Evolutionary conservation across 2,888 invertebrate genomes (phyloP).

Genomic region (Gandaritis pyraliata): DNA sequence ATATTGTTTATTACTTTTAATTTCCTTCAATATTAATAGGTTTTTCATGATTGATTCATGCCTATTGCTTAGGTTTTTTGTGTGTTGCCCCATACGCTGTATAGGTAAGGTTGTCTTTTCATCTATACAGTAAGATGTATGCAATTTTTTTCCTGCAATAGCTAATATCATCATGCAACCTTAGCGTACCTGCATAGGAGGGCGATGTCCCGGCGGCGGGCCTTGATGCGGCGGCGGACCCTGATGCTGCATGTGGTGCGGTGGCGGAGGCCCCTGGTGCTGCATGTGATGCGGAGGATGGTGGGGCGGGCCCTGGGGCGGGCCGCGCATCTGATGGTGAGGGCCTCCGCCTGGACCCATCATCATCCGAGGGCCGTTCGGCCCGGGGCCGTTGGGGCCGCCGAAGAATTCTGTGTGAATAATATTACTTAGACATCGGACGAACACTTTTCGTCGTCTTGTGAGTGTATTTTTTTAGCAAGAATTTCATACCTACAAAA

Average conservation of each 20-base stretch:
- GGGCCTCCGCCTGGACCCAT: constrained; percentile 58
- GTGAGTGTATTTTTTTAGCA: no score
- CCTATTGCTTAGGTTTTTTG: no score
- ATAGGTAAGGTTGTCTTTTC: no score
- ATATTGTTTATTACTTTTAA: constrained; percentile 58
- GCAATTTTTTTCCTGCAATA: no score
- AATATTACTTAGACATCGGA: neutral
- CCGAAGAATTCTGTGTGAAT: constrained; percentile 72
- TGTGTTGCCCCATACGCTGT: no score
- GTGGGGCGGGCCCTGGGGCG: constrained; percentile 73
- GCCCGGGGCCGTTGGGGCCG: constrained; percentile 77
- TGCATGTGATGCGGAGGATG: constrained; percentile 74
- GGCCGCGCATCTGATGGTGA: constrained; percentile 74
- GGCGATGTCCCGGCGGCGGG: constrained; percentile 80
- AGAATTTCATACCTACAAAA: no score
- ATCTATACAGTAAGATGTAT: no score
- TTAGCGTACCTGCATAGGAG: constrained; percentile 81
- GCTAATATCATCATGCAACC: no score
- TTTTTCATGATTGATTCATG: no score
- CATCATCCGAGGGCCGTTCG: constrained; percentile 73
- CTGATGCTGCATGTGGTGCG: constrained; percentile 73
- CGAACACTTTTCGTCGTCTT: no score
- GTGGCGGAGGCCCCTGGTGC: constrained; percentile 77
- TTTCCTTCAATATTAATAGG: no score
- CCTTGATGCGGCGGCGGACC: constrained; percentile 84